These are phyloP conservation scores for Ctenicera cuprea DNA, from an alignment of 2,888 invertebrate genomes.

Conservation along the genomic window DNA sequence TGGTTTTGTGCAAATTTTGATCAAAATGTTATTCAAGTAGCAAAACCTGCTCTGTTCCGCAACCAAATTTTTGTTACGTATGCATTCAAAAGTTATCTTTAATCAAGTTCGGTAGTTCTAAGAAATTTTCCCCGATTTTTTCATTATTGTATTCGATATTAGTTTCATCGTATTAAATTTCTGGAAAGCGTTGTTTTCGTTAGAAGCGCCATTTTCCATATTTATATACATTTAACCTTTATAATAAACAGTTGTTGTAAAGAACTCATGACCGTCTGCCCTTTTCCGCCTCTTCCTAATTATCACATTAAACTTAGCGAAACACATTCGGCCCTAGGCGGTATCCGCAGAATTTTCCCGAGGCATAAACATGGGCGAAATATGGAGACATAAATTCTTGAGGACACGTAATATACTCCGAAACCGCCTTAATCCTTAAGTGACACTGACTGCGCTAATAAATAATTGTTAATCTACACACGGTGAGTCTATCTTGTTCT, in stretches of 20 bases:
- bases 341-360: conserved; percentile 28
- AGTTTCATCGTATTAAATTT: no score
- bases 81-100: no score
- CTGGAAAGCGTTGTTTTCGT: no score
- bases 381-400: conserved; percentile 38
- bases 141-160: no score
- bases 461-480: conserved; percentile 48
- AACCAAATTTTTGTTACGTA: no score
- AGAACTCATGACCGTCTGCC: background rate
- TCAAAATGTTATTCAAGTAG: no score
- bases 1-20: no score
- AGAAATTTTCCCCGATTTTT: no score
- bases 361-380: conserved; percentile 21
- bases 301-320: conserved; percentile 9
- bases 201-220: no score
- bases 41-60: no score
- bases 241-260: background rate
- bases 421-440: conserved; percentile 48
- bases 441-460: conserved; percentile 45
- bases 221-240: background rate
- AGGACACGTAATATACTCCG: conserved; percentile 45
- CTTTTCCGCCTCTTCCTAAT: conserved; percentile 6
- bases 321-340: background rate
- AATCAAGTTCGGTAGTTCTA: no score
- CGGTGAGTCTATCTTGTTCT: conserved; percentile 37